phyloP scores from a whole-genome alignment of 2,888 invertebrate species.

The Heliconius charithonia region DNA sequence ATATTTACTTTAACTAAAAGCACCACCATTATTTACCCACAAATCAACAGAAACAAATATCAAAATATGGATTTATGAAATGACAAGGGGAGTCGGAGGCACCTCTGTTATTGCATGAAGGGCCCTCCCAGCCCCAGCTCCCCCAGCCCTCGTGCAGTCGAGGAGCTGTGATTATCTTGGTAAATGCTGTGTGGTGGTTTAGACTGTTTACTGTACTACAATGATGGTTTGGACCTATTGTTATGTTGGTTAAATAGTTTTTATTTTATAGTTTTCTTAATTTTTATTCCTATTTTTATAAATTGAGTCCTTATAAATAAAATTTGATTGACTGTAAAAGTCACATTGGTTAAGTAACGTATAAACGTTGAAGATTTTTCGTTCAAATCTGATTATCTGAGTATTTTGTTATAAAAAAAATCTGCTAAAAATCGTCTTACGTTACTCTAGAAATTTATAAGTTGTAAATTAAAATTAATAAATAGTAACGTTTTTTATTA shows the following conservation, averaged over 20 bases:
- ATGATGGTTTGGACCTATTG: not conserved
- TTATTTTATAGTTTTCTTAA: no score
- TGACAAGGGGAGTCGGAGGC: conserved; percentile 47
- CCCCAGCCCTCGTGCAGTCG: conserved; percentile 34
- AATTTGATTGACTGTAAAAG: no score
- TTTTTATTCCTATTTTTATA: no score
- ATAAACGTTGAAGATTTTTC: no score
- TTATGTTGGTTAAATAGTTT: not conserved
- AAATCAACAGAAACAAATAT: conserved; percentile 28
- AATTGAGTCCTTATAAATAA: no score
- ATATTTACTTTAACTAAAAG: not conserved
- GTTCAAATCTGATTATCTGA: no score
- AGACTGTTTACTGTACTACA: conserved; percentile 34
- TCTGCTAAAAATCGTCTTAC: no score
- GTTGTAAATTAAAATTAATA: no score
- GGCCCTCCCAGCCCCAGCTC: conserved; percentile 46
- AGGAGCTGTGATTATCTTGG: conserved; percentile 47
- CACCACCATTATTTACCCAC: conserved; percentile 4
- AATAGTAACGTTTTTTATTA: no score
- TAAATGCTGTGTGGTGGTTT: conserved; percentile 29
- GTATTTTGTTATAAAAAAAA: no score
- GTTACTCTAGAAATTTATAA: no score
- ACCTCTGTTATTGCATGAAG: conserved; percentile 51
- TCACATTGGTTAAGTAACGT: no score
- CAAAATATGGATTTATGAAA: conserved; percentile 26